Evolutionary conservation across 2,888 invertebrate species (phyloP).

Genomic region (Mycalesis mineus): DNA sequence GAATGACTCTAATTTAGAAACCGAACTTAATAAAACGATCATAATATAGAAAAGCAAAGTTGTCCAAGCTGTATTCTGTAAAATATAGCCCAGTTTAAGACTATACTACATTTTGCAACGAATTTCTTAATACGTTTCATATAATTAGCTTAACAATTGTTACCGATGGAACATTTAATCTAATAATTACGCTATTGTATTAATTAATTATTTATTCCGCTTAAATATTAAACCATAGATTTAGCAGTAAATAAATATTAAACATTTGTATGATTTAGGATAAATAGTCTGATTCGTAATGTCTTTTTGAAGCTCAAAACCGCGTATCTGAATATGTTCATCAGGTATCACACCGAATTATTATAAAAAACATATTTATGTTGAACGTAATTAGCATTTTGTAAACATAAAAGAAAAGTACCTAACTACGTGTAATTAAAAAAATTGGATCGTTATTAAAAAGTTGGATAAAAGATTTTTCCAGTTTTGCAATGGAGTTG

Average conservation of each 20-base stretch:
- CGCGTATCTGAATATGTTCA: slow-evolving; percentile 38
- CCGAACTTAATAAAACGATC: background rate
- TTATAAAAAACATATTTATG: background rate
- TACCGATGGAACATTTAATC: background rate
- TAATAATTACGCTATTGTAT: background rate
- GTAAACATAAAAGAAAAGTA: too few species aligned
- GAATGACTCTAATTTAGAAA: too few species aligned
- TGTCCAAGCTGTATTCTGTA: background rate
- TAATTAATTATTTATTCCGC: background rate
- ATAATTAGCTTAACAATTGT: slow-evolving; percentile 4
- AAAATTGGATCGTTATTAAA: too few species aligned
- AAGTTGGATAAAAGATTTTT: too few species aligned
- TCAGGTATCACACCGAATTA: slow-evolving; percentile 36
- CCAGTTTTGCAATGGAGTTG: too few species aligned
- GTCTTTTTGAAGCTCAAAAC: slow-evolving; percentile 8
- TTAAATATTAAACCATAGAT: background rate
- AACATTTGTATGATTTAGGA: background rate
- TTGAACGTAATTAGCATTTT: too few species aligned
- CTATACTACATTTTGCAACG: background rate
- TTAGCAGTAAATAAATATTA: background rate
- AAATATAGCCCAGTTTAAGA: background rate
- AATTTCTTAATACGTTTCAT: slow-evolving; percentile 5
- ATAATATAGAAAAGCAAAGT: background rate
- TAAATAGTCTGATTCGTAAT: background rate
- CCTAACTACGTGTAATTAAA: too few species aligned